A percentile compares a stretch with the other conserved stretches of the same genome.
Evolutionary conservation across 2,888 invertebrate genomes (phyloP).

Genomic region (Augiades crinisus): DNA sequence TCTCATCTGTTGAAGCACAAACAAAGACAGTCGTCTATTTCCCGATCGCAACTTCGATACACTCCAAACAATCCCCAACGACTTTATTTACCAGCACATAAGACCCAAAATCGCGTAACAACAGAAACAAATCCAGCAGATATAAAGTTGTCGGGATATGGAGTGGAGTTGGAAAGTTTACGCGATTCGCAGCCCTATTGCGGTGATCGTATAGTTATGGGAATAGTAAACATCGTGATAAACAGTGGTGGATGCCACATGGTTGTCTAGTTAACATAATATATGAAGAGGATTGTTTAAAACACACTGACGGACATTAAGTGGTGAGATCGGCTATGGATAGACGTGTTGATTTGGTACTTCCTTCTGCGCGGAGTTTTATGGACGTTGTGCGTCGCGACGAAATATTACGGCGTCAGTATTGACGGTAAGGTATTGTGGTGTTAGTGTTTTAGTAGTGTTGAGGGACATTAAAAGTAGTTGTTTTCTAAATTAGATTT

Average conservation of each 20-base stretch:
- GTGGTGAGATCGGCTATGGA: slow-evolving; percentile 43
- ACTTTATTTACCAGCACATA: slow-evolving; percentile 22
- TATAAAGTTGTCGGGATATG: slow-evolving; percentile 37
- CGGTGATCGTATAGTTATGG: slow-evolving; percentile 15
- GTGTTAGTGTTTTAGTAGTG: background rate
- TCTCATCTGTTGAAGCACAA: slow-evolving; percentile 63
- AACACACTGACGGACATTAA: slow-evolving; percentile 64
- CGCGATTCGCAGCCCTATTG: slow-evolving; percentile 47
- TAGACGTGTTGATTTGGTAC: slow-evolving; percentile 20
- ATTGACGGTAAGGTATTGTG: no score
- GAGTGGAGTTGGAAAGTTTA: slow-evolving; percentile 32
- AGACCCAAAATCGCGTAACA: slow-evolving; percentile 38
- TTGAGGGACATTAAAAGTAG: background rate
- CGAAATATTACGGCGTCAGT: slow-evolving; percentile 4
- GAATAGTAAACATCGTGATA: slow-evolving; percentile 31
- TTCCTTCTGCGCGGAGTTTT: slow-evolving; percentile 18
- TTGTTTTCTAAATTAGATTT: no score
- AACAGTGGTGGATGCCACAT: slow-evolving; percentile 47
- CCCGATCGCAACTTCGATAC: slow-evolving; percentile 17
- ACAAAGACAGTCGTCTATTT: slow-evolving; percentile 47
- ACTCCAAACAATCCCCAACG: background rate
- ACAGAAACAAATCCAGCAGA: slow-evolving; percentile 33
- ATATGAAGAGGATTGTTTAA: slow-evolving; percentile 65
- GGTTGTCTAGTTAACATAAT: slow-evolving; percentile 67
- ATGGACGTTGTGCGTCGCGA: slow-evolving; percentile 1